Conservation (phyloP, 2,888 invertebrate genomes). For the Ochropleura leucogaster region DNA sequence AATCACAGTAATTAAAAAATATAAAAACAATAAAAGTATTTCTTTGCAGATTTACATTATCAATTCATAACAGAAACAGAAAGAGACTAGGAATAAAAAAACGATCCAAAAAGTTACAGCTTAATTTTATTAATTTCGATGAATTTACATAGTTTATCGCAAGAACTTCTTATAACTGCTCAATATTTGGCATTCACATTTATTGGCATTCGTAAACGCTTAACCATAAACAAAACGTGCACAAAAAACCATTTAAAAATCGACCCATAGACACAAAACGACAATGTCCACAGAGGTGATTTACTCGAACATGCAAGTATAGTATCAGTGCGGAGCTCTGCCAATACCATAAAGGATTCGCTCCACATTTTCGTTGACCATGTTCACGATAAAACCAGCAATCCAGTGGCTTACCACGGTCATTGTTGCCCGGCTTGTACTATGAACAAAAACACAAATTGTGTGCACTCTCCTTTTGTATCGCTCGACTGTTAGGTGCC, state of each 20-base stretch:
- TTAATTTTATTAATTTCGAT: too few relatives aligned
- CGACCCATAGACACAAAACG: conserved; percentile 38
- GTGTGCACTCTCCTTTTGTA: conserved; percentile 57
- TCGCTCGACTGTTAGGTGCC: conserved; percentile 60
- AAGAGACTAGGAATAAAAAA: too few relatives aligned
- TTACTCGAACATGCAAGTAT: conserved; percentile 52
- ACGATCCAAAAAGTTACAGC: too few relatives aligned
- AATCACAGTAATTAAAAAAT: too few relatives aligned
- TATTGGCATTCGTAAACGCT: neutral
- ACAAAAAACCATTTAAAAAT: conserved; percentile 16
- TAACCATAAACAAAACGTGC: conserved; percentile 12
- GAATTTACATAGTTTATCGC: too few relatives aligned
- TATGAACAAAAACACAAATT: conserved; percentile 64
- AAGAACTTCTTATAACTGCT: neutral
- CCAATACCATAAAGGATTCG: conserved; percentile 63
- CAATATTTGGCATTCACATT: neutral
- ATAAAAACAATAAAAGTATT: too few relatives aligned
- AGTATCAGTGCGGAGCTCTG: conserved; percentile 58
- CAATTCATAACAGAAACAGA: too few relatives aligned
- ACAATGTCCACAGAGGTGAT: conserved; percentile 38
- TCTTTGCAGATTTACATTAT: too few relatives aligned
- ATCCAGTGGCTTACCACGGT: conserved; percentile 62
- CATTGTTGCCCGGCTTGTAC: conserved; percentile 55
- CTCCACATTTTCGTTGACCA: conserved; percentile 63
- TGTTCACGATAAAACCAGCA: conserved; percentile 63